Evolutionary conservation across 2,113 vertebrate species (phyloP), one percentile per base, ranked within the genome.

Genomic region (Archocentrus centrarchus): DNA sequence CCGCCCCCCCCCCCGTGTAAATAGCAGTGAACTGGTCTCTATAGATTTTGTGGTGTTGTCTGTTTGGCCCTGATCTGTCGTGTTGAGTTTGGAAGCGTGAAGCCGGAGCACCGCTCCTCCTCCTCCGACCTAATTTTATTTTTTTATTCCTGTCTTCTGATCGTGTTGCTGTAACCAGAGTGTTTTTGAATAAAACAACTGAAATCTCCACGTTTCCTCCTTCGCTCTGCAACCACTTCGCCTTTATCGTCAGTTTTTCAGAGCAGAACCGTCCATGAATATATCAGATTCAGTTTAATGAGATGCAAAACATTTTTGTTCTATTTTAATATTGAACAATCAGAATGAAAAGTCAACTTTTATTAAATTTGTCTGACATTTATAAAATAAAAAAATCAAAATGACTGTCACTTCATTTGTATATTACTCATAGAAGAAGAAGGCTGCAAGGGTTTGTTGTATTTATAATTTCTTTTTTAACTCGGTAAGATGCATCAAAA

Each of bases 131-230:
- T 80, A 5, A 83, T 90, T 92, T 91, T 91, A 92, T 92, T 90
- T 92, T 91, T 93, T 91, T 91, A 91, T 84, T 91, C 87, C 75
- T 77, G 81, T 88, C 44, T 75, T 68, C 59, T 87, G 75, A 55
- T 57, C 3, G 60, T 85, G 78, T 84, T 59, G 50, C 64, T 89
- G 91, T 90, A 86, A 87, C 61, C 60, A 18, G 59, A 86, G 63
- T 60, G 84, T 92, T 93, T 93, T 93, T 86, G 59, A 92, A 93
- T 92, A 93, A 93, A 93, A 35, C 58, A 5, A 35, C 37, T 75
- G 4, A 89, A 86, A 37, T 24, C 62, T 80, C 35, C 47, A 59
- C 7, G n/a, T 60, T 50, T 79, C 77, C 17, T 55, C 70, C 11
- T 39, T 58, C 15, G 8, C 3, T 66, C 24, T 27, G 59, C 11